These are phyloP conservation scores for Meiosimyza decipiens DNA, from an alignment of 2,888 invertebrate species.

Conservation along the genomic window DNA sequence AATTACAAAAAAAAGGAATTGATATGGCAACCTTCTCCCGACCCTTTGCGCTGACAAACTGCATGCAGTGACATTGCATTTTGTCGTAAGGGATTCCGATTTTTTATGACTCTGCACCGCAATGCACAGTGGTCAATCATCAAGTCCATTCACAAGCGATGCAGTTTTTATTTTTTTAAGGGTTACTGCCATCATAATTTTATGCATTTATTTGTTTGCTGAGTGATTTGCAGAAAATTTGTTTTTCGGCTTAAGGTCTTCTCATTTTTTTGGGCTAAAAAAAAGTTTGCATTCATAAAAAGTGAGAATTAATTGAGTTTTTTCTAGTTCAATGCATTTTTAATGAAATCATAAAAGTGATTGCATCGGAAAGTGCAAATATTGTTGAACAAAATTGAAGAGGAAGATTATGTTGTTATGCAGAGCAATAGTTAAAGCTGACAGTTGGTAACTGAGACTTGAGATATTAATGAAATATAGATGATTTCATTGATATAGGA, in stretches of 20 bases:
- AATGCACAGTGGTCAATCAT: constrained; percentile 24
- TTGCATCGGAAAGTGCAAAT: constrained; percentile 37
- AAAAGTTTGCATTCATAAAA: not conserved
- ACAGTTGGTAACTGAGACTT: constrained; percentile 20
- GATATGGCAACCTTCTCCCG: constrained; percentile 5
- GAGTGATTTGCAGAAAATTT: constrained; percentile 58
- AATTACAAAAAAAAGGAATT: constrained; percentile 45
- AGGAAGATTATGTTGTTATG: constrained; percentile 14
- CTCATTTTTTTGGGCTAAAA: constrained; percentile 14
- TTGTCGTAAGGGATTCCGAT: not conserved
- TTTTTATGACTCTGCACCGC: constrained; percentile 30
- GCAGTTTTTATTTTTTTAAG: not conserved
- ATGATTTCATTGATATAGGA: too few species aligned
- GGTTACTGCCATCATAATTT: constrained; percentile 16
- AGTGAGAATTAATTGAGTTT: constrained; percentile 12
- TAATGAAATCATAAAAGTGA: constrained; percentile 39
- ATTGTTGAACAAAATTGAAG: constrained; percentile 28
- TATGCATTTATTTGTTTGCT: constrained; percentile 50
- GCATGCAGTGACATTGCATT: constrained; percentile 14
- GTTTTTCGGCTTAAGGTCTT: constrained; percentile 52
- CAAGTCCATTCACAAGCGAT: constrained; percentile 20
- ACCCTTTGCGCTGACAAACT: not conserved
- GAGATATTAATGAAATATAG: too few species aligned
- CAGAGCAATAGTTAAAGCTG: constrained; percentile 5
- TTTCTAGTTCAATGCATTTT: constrained; percentile 34